Evolutionary conservation across 2,888 invertebrate species (phyloP).

Genomic region (Ophion slaviceki): DNA sequence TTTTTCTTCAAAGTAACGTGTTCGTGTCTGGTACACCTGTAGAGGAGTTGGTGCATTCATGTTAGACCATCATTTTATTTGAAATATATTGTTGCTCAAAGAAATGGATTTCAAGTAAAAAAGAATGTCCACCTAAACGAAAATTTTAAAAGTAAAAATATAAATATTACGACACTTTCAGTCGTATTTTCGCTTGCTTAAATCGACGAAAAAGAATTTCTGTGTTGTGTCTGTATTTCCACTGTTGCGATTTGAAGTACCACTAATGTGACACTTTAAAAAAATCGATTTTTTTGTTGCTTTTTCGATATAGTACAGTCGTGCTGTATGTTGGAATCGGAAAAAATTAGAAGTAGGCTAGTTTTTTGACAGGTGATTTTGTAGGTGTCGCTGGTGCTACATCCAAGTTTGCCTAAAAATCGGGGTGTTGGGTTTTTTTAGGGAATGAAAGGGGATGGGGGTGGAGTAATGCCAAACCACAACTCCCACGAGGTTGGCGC

Average conservation of each 20-base stretch:
- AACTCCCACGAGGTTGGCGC: too few relatives aligned
- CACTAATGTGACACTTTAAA: too few relatives aligned
- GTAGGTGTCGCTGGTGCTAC: too few relatives aligned
- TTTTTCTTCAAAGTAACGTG: background rate
- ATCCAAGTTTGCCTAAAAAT: too few relatives aligned
- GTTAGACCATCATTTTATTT: background rate
- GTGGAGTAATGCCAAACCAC: too few relatives aligned
- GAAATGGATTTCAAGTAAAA: background rate
- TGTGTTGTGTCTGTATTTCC: background rate
- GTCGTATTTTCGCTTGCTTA: background rate
- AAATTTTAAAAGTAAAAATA: background rate
- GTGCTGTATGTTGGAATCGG: too few relatives aligned
- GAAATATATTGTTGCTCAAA: background rate
- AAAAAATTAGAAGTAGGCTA: too few relatives aligned
- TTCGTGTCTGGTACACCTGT: background rate
- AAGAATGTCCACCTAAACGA: background rate
- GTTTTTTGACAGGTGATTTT: too few relatives aligned
- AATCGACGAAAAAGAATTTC: background rate
- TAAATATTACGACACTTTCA: background rate
- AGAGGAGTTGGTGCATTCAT: constrained; percentile 12
- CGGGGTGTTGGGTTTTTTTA: too few relatives aligned
- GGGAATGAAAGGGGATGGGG: too few relatives aligned
- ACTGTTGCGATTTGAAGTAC: background rate
- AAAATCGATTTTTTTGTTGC: too few relatives aligned
- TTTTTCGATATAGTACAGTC: too few relatives aligned